Evolutionary conservation across 2,888 invertebrate species (phyloP).

Genomic region (Mactromeris polynyma): DNA sequence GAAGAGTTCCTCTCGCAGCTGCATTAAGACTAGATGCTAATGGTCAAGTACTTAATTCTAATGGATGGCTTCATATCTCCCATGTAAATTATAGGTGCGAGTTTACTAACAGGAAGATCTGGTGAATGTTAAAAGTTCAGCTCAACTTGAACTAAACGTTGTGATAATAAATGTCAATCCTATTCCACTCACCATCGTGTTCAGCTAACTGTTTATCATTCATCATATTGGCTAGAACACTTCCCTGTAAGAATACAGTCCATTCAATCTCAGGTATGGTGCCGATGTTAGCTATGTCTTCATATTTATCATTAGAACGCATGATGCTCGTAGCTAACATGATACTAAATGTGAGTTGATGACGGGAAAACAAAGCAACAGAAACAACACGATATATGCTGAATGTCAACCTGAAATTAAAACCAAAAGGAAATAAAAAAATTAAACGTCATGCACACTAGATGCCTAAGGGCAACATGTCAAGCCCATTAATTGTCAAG

Average conservation of each 20-base stretch:
- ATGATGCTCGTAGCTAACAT: conserved; percentile 85
- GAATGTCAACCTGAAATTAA: conserved; percentile 79
- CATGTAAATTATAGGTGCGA: too few relatives aligned
- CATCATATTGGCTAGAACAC: conserved; percentile 84
- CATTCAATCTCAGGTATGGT: conserved; percentile 82
- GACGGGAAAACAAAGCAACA: conserved; percentile 85
- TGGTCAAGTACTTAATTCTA: too few relatives aligned
- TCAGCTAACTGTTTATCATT: conserved; percentile 76
- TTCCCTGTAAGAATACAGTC: conserved; percentile 85
- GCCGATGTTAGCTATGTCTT: conserved; percentile 74
- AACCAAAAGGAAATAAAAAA: not conserved
- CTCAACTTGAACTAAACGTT: too few relatives aligned
- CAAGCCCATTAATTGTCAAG: too few relatives aligned
- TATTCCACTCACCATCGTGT: conserved; percentile 78
- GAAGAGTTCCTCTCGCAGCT: too few relatives aligned
- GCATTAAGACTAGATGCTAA: too few relatives aligned
- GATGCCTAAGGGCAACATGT: too few relatives aligned
- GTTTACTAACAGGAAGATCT: too few relatives aligned
- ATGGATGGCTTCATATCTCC: too few relatives aligned
- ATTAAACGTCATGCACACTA: not conserved
- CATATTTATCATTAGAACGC: conserved; percentile 77
- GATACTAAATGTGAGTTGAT: conserved; percentile 87
- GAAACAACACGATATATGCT: conserved; percentile 86
- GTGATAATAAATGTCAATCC: not conserved
- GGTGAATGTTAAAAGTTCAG: too few relatives aligned